Conservation (phyloP, 2,113 vertebrate species). For the Eonycteris spelaea region DNA sequence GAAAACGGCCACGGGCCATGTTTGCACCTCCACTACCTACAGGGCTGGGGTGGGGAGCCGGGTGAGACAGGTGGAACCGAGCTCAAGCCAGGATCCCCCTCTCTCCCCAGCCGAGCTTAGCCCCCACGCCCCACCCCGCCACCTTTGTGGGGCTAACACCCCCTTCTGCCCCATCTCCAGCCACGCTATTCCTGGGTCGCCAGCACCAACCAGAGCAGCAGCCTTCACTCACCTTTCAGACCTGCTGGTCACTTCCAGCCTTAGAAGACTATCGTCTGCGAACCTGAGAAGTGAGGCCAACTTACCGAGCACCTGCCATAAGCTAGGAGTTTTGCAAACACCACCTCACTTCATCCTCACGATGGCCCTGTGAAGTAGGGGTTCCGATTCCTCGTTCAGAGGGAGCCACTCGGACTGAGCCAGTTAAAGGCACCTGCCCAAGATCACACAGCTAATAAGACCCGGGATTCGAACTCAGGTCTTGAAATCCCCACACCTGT, state of each 20-base stretch:
- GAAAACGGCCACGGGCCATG: too few species aligned
- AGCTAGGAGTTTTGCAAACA: neutral
- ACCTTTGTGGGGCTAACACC: rapidly evolving
- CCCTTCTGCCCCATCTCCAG: neutral
- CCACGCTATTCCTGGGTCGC: neutral
- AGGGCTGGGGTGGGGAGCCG: too few species aligned
- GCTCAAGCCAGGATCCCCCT: neutral
- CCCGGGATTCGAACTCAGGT: neutral
- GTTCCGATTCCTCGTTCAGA: rapidly evolving
- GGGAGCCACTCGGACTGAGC: neutral
- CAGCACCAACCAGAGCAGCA: rapidly evolving
- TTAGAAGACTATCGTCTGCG: neutral
- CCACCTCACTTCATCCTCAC: neutral
- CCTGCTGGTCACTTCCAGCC: neutral
- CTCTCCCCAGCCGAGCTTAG: neutral
- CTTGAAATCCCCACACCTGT: neutral
- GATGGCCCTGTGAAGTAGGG: rapidly evolving
- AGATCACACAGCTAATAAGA: neutral
- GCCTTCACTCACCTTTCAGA: neutral
- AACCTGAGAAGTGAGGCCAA: neutral
- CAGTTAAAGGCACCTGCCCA: neutral
- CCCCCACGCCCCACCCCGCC: neutral
- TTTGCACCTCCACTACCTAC: neutral
- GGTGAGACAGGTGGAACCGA: neutral
- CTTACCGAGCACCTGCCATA: neutral